phyloP scores from a whole-genome alignment of 2,797 vertebrate species.

The Bufotes viridis region DNA sequence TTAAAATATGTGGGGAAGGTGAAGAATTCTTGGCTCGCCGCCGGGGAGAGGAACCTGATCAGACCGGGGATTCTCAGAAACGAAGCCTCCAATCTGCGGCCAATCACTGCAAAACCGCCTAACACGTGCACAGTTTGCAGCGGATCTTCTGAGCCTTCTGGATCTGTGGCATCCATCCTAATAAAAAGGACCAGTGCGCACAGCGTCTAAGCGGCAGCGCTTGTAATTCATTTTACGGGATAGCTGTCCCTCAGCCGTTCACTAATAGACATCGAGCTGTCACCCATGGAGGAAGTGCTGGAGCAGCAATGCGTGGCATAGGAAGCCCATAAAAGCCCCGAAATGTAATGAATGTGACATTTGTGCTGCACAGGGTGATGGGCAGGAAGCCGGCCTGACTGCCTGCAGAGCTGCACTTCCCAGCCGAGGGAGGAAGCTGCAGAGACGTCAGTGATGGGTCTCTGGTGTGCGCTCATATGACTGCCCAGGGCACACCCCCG shows the following conservation, averaged over 20 bases:
- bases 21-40: neutral
- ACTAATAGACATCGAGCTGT: neutral
- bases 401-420: neutral
- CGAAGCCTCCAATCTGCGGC: too few species aligned
- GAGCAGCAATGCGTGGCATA: neutral
- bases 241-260: too few species aligned
- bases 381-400: slow-evolving; percentile 17
- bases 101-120: neutral
- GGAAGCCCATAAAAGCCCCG: slow-evolving; percentile 30
- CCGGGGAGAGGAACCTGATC: neutral
- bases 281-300: neutral
- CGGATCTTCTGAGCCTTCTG: neutral
- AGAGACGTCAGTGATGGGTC: neutral
- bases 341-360: slow-evolving; percentile 39
- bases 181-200: too few species aligned
- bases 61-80: neutral
- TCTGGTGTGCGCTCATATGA: slow-evolving; percentile 8
- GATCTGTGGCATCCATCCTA: too few species aligned
- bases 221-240: too few species aligned
- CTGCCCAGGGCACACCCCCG: neutral
- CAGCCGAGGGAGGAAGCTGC: slow-evolving; percentile 13
- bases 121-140: too few species aligned
- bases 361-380: neutral
- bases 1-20: neutral
- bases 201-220: too few species aligned